Evolutionary conservation across 2,113 vertebrate species (phyloP).

Genomic region (Cyphomyrus discorhynchus): DNA sequence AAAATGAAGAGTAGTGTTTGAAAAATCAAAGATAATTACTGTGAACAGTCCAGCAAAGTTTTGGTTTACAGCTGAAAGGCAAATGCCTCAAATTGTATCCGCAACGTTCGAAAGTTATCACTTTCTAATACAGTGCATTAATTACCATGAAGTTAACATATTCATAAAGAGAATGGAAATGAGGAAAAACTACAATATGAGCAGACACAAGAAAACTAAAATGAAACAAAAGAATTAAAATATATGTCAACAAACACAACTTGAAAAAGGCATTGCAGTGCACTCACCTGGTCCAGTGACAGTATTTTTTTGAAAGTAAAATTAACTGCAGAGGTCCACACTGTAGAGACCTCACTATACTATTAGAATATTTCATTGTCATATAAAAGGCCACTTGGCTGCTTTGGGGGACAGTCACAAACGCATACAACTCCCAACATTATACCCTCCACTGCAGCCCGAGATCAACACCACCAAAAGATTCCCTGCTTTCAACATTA

Average conservation of each 20-base stretch:
- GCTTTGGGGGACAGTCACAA: neutral
- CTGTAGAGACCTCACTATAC: neutral
- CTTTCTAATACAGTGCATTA: neutral
- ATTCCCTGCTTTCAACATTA: neutral
- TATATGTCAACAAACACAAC: neutral
- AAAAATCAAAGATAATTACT: neutral
- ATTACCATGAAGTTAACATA: neutral
- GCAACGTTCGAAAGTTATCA: neutral
- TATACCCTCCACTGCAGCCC: neutral
- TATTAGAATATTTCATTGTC: neutral
- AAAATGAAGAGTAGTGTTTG: neutral
- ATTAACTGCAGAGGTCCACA: neutral
- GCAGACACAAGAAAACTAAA: neutral
- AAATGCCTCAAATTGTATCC: neutral
- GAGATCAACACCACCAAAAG: neutral
- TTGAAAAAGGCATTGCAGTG: neutral
- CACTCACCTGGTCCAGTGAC: neutral
- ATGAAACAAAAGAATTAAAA: neutral
- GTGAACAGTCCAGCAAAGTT: neutral
- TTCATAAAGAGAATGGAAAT: neutral
- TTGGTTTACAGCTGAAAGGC: conserved; percentile 1
- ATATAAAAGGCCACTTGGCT: neutral
- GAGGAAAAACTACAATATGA: neutral
- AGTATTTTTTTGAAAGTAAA: neutral
- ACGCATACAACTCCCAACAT: neutral